Evolutionary conservation across 2,113 vertebrate genomes (phyloP), one percentile per base, ranked within the genome.

Genomic region (Menidia beryllina): DNA sequence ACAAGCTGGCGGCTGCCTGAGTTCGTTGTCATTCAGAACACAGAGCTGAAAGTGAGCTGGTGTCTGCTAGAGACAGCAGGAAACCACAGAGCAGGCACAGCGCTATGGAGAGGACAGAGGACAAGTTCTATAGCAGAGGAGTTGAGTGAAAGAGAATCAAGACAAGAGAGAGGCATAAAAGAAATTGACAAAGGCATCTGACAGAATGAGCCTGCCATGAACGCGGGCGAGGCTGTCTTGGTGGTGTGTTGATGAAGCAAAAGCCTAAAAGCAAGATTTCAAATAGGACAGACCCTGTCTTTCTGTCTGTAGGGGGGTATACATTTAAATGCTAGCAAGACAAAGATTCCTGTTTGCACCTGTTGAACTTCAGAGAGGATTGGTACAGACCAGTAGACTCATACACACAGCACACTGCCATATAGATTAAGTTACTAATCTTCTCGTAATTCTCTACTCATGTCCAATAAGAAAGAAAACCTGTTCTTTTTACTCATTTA

Each of bases 261-360:
- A 79, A 76, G 12, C 24, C 63, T 48, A 77, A 85, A 54, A 87
- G 13, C 14, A 75, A 70, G 75, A 84, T 86, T 34, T 25, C 62
- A 34, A 72, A 68, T 34, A 36, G 23, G 53, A 60, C 17, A 25
- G 56, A 52, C 21, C 23, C 13, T 30, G 52, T 68, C 57, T 64
- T 59, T 12, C 45, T 65, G 53, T 75, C 72, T 80, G 10, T 23
- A 30, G 15, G 26, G 10, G 90, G 89, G 81, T 83, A 89, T 81
- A 85, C 82, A 91, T 85, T 85, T 93, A 94, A 93, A 95, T 94
- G 93, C 88, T 93, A 94, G 93, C 88, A 86, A 94, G 90, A 86
- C 86, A 41, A 86, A 89, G 50, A 71, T 26, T 91, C 88, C 91
- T 71, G 81, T 86, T 88, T 88, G 85, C 86, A 93, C 91, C 86